Base-by-base conservation (phyloP, 2,113 vertebrate species). In the Xenus cinereus region DNA sequence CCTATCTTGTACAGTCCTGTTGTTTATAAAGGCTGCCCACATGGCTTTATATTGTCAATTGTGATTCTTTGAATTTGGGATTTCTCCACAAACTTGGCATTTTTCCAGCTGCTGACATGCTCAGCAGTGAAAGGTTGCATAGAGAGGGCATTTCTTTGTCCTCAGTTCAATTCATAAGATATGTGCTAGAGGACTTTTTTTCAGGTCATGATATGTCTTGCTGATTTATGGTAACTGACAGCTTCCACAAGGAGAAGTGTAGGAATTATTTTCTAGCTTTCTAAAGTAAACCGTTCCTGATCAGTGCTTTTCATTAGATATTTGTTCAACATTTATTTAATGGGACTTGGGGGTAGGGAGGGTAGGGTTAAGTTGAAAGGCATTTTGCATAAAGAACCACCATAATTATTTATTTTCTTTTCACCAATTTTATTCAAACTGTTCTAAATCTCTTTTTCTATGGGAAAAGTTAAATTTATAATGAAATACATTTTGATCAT, bases 41-140 rank as follows among this genome's bases (percentile, higher is more conserved):
- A 0, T 35, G 24, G 57, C 32, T 81, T 39, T 68, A 59, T 62
- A 51, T 13, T 33, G 28, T 43, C 18, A 48, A 62, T 57, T 41
- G 66, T 6, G 1, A 26, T 53, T 54, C 17, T 45, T 67, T 50
- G 26, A 12, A 11, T 77, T 90, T 81, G 50, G 77, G 63, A 80
- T 93, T 96, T 59, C 79, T 84, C 75, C 77, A 90, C 81, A 63
- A 88, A n/a, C 45, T 4, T 60, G 72, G 35, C 59, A 37, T 84
- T 73, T 96, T 89, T 57, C 21, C 87, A 95, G 81, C 66, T 89
- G 77, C 79, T 96, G 96, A 87, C 41, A 79, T 83, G 67, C 37
- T 64, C 54, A 91, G 56, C 45, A 84, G 72, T 84, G 93, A 94
- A 89, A 74, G 84, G 83, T 89, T 91, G 59, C 79, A 87, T 7